A percentile compares a stretch with the other conserved stretches of the same genome.
These are phyloP conservation scores for Oryzaephilus surinamensis DNA, from an alignment of 1,140 invertebrate species.

Conservation along the genomic window DNA sequence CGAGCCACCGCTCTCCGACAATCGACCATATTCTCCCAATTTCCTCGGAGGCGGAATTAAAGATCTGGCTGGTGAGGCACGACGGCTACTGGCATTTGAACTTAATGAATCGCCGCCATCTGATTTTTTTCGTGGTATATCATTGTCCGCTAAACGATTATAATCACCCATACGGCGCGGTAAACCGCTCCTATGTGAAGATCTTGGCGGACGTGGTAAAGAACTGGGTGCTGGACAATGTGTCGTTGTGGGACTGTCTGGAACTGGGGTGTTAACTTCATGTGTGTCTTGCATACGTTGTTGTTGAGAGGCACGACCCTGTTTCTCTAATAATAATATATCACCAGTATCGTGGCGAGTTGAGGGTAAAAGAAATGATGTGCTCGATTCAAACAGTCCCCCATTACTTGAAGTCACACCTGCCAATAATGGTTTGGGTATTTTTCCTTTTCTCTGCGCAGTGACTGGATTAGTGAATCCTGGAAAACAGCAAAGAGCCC, in stretches of 20 bases:
- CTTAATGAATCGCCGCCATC: slow-evolving; percentile 32
- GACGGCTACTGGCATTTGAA: slow-evolving; percentile 33
- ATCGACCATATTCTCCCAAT: slow-evolving; percentile 46
- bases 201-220: slow-evolving; percentile 52
- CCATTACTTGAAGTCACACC: slow-evolving; percentile 49
- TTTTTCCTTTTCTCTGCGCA: slow-evolving; percentile 71
- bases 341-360: slow-evolving; percentile 51
- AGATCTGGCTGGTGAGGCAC: slow-evolving; percentile 46
- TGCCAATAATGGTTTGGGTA: slow-evolving; percentile 70
- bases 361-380: slow-evolving; percentile 35
- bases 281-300: slow-evolving; percentile 49
- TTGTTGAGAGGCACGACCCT: slow-evolving; percentile 62
- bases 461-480: slow-evolving; percentile 73
- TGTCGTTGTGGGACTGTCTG: background rate
- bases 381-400: slow-evolving; percentile 37
- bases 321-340: slow-evolving; percentile 62
- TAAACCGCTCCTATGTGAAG: slow-evolving; percentile 46
- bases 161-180: slow-evolving; percentile 45
- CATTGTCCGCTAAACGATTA: slow-evolving; percentile 34
- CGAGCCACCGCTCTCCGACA: slow-evolving; percentile 42
- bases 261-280: slow-evolving; percentile 9
- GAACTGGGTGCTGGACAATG: slow-evolving; percentile 51
- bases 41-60: slow-evolving; percentile 47
- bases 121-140: slow-evolving; percentile 29
- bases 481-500: slow-evolving; percentile 77